These are phyloP conservation scores for Spilogale gracilis DNA, from an alignment of 2,113 vertebrate species.

Conservation along the genomic window DNA sequence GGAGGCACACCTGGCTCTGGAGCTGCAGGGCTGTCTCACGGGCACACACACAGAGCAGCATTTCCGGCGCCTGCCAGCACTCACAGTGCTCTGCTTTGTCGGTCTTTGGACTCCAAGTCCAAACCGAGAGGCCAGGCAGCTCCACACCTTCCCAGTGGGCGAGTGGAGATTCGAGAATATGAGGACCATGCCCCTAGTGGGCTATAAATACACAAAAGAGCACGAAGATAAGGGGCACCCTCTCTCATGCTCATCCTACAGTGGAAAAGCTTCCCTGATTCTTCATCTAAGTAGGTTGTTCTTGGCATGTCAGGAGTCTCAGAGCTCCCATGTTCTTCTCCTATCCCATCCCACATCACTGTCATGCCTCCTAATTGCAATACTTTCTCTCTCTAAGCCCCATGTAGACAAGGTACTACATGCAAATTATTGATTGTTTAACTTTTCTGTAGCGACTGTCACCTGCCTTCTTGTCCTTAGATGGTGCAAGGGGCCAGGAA, in stretches of 20 bases:
- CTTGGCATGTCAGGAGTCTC: not conserved
- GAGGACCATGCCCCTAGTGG: not conserved
- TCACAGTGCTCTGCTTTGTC: not conserved
- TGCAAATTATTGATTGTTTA: not conserved
- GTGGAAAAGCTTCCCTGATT: not conserved
- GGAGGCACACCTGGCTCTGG: not conserved
- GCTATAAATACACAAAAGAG: not conserved
- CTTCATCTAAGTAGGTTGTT: not conserved
- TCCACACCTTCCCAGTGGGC: not conserved
- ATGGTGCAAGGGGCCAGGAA: not conserved
- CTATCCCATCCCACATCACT: not conserved
- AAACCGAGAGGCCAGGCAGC: not conserved
- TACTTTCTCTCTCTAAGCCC: not conserved
- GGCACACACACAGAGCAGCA: not conserved
- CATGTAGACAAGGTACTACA: not conserved
- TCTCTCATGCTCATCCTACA: not conserved
- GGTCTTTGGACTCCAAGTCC: not conserved
- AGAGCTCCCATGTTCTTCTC: not conserved
- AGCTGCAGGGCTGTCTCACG: fast-evolving
- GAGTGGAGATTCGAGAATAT: not conserved
- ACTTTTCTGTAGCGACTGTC: not conserved
- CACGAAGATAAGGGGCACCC: fast-evolving
- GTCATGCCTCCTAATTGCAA: not conserved
- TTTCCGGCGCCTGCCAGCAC: not conserved
- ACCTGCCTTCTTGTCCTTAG: not conserved